Evolutionary conservation across 2,888 invertebrate genomes (phyloP).

Genomic region (Hypena proboscidalis): DNA sequence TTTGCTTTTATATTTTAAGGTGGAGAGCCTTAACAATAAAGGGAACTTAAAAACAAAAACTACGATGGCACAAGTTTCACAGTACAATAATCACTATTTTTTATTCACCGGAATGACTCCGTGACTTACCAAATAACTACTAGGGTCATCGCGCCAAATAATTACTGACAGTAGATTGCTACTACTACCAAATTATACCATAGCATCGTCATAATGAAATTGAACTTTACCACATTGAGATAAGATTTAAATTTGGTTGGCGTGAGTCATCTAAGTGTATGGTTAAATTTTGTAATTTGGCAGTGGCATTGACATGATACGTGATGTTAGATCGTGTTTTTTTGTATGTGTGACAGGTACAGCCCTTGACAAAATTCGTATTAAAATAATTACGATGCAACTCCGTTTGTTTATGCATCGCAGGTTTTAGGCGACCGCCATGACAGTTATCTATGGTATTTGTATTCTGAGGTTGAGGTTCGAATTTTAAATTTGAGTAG

Average conservation of each 20-base stretch:
- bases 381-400: conserved; percentile 2
- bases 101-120: conserved; percentile 28
- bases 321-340: conserved; percentile 49
- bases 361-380: conserved; percentile 12
- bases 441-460: no score
- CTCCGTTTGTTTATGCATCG: conserved; percentile 1
- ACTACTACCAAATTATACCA: conserved; percentile 30
- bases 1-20: no score
- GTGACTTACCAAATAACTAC: conserved; percentile 43
- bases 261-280: no score
- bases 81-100: conserved; percentile 14
- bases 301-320: conserved; percentile 64
- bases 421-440: neutral
- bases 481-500: neutral
- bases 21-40: no score
- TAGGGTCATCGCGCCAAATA: conserved; percentile 58
- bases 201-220: neutral
- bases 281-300: conserved; percentile 21
- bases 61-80: conserved; percentile 5
- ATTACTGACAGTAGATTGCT: conserved; percentile 51
- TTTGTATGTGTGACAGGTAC: conserved; percentile 9
- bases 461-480: neutral
- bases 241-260: conserved; percentile 31
- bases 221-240: neutral
- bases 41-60: neutral